These are phyloP conservation scores for Pogonomyrmex californicus DNA, from an alignment of 1,140 invertebrate species.

Conservation along the genomic window DNA sequence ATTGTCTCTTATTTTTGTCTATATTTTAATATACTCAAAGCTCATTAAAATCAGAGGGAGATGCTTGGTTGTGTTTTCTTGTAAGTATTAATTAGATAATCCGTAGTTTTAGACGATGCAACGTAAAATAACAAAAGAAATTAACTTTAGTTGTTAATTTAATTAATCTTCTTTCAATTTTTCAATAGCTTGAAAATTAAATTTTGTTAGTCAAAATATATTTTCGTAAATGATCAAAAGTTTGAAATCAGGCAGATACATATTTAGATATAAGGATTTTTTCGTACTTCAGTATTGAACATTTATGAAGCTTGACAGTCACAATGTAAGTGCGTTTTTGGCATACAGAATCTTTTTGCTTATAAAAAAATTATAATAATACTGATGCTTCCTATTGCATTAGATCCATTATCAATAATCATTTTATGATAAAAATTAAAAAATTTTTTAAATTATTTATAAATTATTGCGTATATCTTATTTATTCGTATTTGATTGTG, in stretches of 20 bases:
- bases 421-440: no score
- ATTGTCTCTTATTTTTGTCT: no score
- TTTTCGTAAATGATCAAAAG: slow-evolving; percentile 20
- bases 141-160: background rate
- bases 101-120: background rate
- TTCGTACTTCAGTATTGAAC: background rate
- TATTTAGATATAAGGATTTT: background rate
- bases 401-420: no score
- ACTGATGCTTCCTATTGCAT: slow-evolving; percentile 72
- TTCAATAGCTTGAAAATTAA: background rate
- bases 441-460: no score
- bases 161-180: slow-evolving; percentile 1
- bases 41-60: no score
- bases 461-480: no score
- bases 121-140: background rate
- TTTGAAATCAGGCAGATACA: background rate
- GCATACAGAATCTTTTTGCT: slow-evolving; percentile 63
- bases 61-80: no score
- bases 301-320: slow-evolving; percentile 19
- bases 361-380: no score
- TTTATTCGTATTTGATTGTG: no score
- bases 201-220: background rate
- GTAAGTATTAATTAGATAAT: no score
- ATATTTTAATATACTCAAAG: no score
- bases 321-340: slow-evolving; percentile 68